phyloP scores from a whole-genome alignment of 2,888 invertebrate genomes.

The Tachina lurida region DNA sequence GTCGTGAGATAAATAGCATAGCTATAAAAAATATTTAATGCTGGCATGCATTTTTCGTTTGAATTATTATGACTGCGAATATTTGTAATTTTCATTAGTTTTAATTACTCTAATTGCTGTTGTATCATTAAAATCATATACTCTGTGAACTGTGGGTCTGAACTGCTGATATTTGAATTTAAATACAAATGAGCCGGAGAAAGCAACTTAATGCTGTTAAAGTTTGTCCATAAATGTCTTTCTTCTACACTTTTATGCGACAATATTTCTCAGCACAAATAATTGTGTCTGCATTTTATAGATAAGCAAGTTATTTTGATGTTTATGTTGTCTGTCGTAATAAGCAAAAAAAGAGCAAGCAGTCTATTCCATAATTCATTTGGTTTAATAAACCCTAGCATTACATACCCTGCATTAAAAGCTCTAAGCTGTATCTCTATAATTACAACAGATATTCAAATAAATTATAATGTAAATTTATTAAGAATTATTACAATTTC shows the following conservation, averaged over 20 bases:
- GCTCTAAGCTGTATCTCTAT: no score
- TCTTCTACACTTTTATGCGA: neutral
- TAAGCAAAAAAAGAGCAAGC: neutral
- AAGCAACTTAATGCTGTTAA: neutral
- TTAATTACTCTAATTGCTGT: constrained; percentile 46
- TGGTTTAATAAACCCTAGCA: no score
- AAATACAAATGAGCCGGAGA: neutral
- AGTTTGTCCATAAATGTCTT: neutral
- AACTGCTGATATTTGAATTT: constrained; percentile 18
- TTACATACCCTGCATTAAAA: no score
- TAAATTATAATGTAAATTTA: no score
- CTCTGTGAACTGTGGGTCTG: neutral
- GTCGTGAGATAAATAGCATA: no score
- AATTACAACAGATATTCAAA: neutral
- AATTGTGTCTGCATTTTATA: constrained; percentile 54
- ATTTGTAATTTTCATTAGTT: constrained; percentile 35
- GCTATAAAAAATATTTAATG: neutral
- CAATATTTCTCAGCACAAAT: constrained; percentile 21
- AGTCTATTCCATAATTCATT: neutral
- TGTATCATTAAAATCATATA: constrained; percentile 23
- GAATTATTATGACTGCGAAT: neutral
- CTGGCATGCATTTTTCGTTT: neutral
- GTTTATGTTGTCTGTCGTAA: neutral
- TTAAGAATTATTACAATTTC: no score
- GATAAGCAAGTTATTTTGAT: constrained; percentile 48